These are phyloP conservation scores for Dreissena rostriformis DNA, from an alignment of 1,140 invertebrate species.

Conservation along the genomic window DNA sequence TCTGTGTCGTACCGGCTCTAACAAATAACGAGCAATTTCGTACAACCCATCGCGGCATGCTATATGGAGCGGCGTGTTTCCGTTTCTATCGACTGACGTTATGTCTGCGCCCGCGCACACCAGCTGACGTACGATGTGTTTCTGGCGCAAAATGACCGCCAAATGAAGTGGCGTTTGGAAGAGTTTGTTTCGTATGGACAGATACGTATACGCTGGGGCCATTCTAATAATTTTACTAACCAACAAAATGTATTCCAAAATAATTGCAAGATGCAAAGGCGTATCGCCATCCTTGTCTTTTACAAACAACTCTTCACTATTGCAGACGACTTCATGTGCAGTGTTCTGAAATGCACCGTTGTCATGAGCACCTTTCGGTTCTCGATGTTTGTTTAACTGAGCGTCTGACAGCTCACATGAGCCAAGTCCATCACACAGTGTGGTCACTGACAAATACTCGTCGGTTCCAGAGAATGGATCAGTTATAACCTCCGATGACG, in stretches of 20 bases:
- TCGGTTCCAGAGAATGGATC: no score
- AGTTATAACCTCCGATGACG: no score
- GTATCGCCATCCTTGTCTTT: slow-evolving; percentile 42
- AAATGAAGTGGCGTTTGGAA: slow-evolving; percentile 86
- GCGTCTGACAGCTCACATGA: no score
- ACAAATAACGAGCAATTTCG: no score
- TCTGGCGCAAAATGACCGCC: slow-evolving; percentile 86
- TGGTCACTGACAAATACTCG: no score
- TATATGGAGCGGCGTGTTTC: slow-evolving; percentile 89
- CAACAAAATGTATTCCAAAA: background rate
- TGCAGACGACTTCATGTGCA: no score
- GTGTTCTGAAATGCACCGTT: no score
- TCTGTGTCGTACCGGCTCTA: no score
- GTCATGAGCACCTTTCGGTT: no score
- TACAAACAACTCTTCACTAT: background rate
- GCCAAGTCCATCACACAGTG: no score
- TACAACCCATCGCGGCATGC: slow-evolving; percentile 87
- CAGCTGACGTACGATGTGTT: slow-evolving; percentile 85
- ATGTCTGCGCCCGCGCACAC: slow-evolving; percentile 86
- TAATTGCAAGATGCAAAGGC: slow-evolving; percentile 29
- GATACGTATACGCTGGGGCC: background rate
- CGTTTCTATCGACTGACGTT: slow-evolving; percentile 57
- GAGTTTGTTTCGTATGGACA: slow-evolving; percentile 62
- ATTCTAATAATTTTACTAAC: slow-evolving; percentile 27
- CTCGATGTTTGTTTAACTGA: no score